Percentiles rank a stretch among this genome's conserved stretches.
These are phyloP conservation scores for Lasioglossum zephyrum DNA, from an alignment of 2,888 invertebrate species.

Conservation along the genomic window DNA sequence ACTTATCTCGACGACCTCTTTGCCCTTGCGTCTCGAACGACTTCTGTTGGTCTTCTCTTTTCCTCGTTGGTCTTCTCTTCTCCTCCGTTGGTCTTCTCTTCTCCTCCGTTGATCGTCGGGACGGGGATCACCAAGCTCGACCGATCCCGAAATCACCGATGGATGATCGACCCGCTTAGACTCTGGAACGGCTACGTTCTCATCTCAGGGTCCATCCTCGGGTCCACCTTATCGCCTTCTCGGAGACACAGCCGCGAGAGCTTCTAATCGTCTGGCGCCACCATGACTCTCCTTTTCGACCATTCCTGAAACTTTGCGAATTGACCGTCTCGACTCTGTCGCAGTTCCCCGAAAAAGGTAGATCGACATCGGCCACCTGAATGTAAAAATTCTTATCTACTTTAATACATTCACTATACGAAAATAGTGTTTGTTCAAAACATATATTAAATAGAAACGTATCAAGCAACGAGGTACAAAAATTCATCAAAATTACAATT, in stretches of 20 bases:
- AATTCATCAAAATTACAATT: too few species aligned
- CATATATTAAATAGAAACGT: too few species aligned
- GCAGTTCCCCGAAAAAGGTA: not conserved
- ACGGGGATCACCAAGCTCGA: slow-evolving; percentile 28
- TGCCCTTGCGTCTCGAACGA: slow-evolving; percentile 64
- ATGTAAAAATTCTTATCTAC: too few species aligned
- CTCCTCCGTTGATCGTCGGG: not conserved
- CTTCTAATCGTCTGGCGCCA: not conserved
- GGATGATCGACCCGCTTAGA: not conserved
- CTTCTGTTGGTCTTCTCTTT: slow-evolving; percentile 36
- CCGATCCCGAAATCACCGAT: slow-evolving; percentile 21
- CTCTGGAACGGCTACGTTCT: not conserved
- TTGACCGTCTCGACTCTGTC: not conserved
- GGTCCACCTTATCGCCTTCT: not conserved
- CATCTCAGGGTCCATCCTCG: not conserved
- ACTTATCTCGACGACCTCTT: slow-evolving; percentile 74
- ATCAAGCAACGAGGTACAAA: too few species aligned
- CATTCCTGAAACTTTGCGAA: not conserved
- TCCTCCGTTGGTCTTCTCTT: slow-evolving; percentile 1
- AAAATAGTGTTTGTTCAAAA: too few species aligned
- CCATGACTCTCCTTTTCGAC: not conserved
- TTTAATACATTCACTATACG: too few species aligned
- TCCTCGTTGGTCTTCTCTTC: slow-evolving; percentile 16
- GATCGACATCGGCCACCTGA: not conserved
- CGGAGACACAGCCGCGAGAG: not conserved